A percentile compares a stretch with the other conserved stretches of the same genome.
phyloP scores from a whole-genome alignment of 2,113 vertebrate species.

The Calcarius ornatus region DNA sequence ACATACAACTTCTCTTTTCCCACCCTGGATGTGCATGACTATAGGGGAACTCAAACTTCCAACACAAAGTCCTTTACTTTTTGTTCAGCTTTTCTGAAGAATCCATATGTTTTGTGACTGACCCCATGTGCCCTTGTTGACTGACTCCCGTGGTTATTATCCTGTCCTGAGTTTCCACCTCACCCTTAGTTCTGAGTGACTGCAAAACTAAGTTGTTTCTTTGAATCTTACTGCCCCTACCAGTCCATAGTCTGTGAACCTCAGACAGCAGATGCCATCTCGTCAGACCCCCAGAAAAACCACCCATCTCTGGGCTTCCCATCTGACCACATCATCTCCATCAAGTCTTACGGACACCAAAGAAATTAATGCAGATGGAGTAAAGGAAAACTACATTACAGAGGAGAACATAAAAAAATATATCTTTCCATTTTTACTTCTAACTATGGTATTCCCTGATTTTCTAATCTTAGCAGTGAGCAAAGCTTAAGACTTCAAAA shows the following conservation, averaged over 20 bases:
- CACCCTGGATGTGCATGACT: fast-evolving
- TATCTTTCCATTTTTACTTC: not conserved
- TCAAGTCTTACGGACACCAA: not conserved
- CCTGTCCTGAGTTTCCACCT: not conserved
- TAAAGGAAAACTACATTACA: not conserved
- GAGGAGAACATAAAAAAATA: not conserved
- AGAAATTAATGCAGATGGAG: not conserved
- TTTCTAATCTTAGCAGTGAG: not conserved
- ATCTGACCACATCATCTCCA: not conserved
- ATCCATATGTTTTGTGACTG: not conserved
- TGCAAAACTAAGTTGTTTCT: not conserved
- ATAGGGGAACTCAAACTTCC: not conserved
- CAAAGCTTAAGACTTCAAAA: not conserved
- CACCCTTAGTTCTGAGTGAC: not conserved
- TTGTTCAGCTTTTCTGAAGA: not conserved
- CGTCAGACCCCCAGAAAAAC: not conserved
- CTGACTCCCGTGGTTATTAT: not conserved
- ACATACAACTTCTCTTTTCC: not conserved
- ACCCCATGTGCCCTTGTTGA: not conserved
- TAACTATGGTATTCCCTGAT: not conserved
- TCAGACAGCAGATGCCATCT: not conserved
- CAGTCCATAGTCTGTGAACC: not conserved
- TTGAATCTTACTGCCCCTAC: not conserved
- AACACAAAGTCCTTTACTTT: not conserved
- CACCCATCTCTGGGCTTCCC: not conserved